Percentiles rank a stretch among this genome's conserved stretches.
These are phyloP conservation scores for Trididemnum miniatum DNA, from an alignment of 23 tunicate genomes.

Conservation along the genomic window DNA sequence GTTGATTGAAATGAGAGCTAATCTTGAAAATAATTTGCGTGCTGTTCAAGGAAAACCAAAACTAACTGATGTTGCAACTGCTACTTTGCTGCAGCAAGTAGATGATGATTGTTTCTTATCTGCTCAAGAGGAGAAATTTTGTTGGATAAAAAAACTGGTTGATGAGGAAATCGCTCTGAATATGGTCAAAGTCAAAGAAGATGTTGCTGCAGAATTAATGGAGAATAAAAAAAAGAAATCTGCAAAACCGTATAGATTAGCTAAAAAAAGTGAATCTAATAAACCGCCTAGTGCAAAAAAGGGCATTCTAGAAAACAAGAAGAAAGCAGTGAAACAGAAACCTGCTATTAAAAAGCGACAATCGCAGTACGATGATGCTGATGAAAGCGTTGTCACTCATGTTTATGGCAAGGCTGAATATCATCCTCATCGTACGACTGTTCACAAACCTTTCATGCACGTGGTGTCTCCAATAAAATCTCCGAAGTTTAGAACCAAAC, in stretches of 20 bases:
- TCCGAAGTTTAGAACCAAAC: conserved; percentile 73
- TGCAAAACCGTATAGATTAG: background rate
- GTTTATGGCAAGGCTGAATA: conserved; percentile 82
- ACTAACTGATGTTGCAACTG: conserved; percentile 35
- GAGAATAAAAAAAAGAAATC: conserved; percentile 3
- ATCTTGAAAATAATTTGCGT: conserved; percentile 49
- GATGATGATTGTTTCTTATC: background rate
- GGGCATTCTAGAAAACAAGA: background rate
- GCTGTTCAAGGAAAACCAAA: conserved; percentile 58
- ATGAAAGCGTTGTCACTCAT: conserved; percentile 58
- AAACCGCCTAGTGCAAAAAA: background rate
- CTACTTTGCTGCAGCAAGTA: background rate
- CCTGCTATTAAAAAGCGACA: background rate
- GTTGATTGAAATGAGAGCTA: conserved; percentile 29
- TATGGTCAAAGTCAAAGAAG: background rate
- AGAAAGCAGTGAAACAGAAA: background rate
- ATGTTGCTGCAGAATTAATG: background rate
- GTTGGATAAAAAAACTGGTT: conserved; percentile 29
- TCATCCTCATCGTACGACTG: conserved; percentile 80
- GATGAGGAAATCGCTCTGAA: conserved; percentile 20
- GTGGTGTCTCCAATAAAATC: conserved; percentile 56
- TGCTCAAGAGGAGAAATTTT: background rate
- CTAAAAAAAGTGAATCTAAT: background rate
- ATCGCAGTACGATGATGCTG: conserved; percentile 19
- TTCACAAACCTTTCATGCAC: conserved; percentile 87